phyloP scores from a whole-genome alignment of 2,797 vertebrate genomes.

The Brotula barbata region DNA sequence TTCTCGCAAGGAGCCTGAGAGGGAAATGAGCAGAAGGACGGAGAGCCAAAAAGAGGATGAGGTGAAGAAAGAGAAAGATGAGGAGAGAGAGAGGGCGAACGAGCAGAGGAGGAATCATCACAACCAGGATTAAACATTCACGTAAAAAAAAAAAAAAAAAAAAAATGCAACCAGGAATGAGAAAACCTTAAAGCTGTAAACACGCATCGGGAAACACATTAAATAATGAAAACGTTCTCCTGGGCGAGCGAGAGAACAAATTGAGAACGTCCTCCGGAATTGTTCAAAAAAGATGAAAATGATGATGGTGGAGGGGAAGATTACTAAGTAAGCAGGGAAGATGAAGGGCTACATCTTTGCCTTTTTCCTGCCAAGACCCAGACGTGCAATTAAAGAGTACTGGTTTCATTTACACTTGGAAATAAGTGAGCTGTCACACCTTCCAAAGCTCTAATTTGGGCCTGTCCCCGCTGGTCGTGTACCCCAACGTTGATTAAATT shows the following conservation, averaged over 20 bases:
- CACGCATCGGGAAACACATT: slow-evolving; percentile 14
- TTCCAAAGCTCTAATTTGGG: slow-evolving; percentile 51
- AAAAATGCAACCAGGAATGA: slow-evolving; percentile 6
- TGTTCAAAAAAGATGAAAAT: slow-evolving; percentile 35
- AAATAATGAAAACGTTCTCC: slow-evolving; percentile 16
- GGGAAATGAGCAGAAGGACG: slow-evolving; percentile 16
- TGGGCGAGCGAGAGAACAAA: slow-evolving; percentile 14
- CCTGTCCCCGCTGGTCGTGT: slow-evolving; percentile 45
- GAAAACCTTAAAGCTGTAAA: slow-evolving; percentile 20
- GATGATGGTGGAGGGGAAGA: slow-evolving; percentile 23
- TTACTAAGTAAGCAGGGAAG: slow-evolving; percentile 21
- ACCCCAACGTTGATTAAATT: slow-evolving; percentile 68
- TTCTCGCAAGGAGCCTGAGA: slow-evolving; percentile 93
- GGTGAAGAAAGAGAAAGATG: slow-evolving; percentile 16
- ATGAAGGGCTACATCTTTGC: slow-evolving; percentile 21
- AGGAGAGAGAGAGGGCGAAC: background rate
- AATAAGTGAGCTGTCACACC: slow-evolving; percentile 71
- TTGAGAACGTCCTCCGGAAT: slow-evolving; percentile 8
- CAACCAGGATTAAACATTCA: background rate
- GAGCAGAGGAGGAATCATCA: slow-evolving; percentile 11
- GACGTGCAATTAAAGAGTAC: slow-evolving; percentile 64
- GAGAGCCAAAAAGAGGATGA: slow-evolving; percentile 1
- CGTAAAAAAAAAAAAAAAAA: background rate
- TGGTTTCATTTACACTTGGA: slow-evolving; percentile 66
- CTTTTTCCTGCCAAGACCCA: slow-evolving; percentile 20